phyloP scores from a whole-genome alignment of 2,113 vertebrate species.

The Zingel zingel region DNA sequence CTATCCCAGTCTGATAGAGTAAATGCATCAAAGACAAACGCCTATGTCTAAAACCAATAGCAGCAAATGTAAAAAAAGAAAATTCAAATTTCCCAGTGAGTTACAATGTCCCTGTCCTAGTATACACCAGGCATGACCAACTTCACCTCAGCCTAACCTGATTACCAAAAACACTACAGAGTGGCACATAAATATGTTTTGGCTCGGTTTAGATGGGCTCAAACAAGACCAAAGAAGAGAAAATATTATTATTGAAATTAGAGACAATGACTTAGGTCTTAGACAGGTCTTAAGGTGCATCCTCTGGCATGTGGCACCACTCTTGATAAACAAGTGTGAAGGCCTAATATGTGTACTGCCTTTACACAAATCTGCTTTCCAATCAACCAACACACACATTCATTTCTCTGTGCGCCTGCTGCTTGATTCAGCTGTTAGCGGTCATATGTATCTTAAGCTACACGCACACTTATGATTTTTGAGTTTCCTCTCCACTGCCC shows the following conservation, averaged over 20 bases:
- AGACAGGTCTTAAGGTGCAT: slow-evolving; percentile 62
- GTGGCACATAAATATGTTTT: slow-evolving; percentile 45
- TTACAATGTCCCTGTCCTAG: slow-evolving; percentile 51
- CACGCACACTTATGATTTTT: slow-evolving; percentile 45
- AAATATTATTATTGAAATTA: slow-evolving; percentile 48
- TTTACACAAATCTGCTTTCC: slow-evolving; percentile 49
- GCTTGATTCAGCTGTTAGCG: slow-evolving; percentile 34
- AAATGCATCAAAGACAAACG: slow-evolving; percentile 58
- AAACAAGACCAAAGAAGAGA: slow-evolving; percentile 18
- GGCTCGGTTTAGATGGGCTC: slow-evolving; percentile 32
- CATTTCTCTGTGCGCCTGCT: slow-evolving; percentile 38
- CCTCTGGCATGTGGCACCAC: slow-evolving; percentile 48
- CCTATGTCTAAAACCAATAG: slow-evolving; percentile 85
- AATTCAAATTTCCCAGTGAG: slow-evolving; percentile 73
- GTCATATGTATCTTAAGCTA: slow-evolving; percentile 52
- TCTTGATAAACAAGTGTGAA: slow-evolving; percentile 30
- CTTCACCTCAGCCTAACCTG: slow-evolving; percentile 44
- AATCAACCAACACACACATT: slow-evolving; percentile 43
- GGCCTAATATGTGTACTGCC: slow-evolving; percentile 30
- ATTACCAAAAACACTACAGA: slow-evolving; percentile 46
- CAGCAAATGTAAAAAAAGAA: slow-evolving; percentile 83
- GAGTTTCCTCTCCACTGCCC: slow-evolving; percentile 77
- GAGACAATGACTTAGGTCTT: slow-evolving; percentile 68
- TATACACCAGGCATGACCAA: slow-evolving; percentile 52
- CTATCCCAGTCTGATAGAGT: slow-evolving; percentile 53